Evolutionary conservation across 2,888 invertebrate genomes (phyloP), one percentile per base, ranked within the genome.

Genomic region (Erannis defoliaria): DNA sequence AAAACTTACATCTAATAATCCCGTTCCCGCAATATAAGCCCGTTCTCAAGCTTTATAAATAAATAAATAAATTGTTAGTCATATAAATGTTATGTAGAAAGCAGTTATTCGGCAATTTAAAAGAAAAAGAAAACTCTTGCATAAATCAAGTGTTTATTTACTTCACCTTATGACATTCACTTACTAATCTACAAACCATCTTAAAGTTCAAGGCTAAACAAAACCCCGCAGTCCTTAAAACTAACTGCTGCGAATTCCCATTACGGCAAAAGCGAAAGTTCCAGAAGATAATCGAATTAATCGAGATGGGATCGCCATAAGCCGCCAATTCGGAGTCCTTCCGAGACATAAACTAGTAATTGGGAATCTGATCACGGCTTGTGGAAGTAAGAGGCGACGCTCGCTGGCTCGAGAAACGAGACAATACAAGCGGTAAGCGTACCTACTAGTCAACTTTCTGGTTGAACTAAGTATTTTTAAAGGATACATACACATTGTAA

Each of bases 261-360:
- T 61, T 61, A 61, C 50, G 16, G 26, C 37, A 31, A n/a, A 38
- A 42, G 43, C 55, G 59, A 55, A 61, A 55, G 50, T 50, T 55
- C 26, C 5, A 18, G 50, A 61, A 61, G 61, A 61, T 61, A 61
- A 61, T 61, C 61, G 61, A 55, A 55, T 55, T 61, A 61, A 61
- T 61, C 61, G 61, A 61, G 61, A 61, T 40, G 55, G 55, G 55
- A 55, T 61, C 61, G 61, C 61, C 43, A 61, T 61, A 61, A 61
- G 61, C 61, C 61, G 55, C 55, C 61, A 55, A 61, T 61, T 55
- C 55, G 37, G 29, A 55, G 55, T 50, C 54, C 61, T 61, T 61
- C 61, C 61, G 55, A 61, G 61, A 61, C 61, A 61, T 61, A 61
- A 61, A 61, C 61, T 55, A 61, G 61, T 61, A 61, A 61, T 61